Percentiles rank a stretch among this genome's conserved stretches.
phyloP scores from a whole-genome alignment of 2,113 vertebrate species.

The Hippopotamus amphibius region DNA sequence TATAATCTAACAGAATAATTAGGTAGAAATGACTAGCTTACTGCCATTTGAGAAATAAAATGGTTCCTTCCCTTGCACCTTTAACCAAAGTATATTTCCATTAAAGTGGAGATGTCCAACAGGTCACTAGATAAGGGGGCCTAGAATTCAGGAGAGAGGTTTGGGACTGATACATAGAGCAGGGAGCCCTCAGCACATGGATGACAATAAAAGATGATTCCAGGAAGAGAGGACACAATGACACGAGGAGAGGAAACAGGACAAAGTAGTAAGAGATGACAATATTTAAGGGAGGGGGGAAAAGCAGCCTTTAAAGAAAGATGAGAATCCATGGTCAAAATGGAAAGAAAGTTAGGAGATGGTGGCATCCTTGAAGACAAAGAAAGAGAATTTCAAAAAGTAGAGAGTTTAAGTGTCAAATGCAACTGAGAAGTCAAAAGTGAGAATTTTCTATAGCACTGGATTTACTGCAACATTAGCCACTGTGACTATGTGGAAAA shows the following conservation, averaged over 20 bases:
- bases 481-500: neutral
- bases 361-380: neutral
- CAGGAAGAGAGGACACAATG: neutral
- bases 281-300: neutral
- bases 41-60: neutral
- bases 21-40: neutral
- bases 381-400: neutral
- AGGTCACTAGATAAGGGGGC: neutral
- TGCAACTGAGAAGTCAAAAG: neutral
- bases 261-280: neutral
- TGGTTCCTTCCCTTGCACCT: neutral
- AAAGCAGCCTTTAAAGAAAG: neutral
- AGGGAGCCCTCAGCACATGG: neutral
- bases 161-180: neutral
- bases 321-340: neutral
- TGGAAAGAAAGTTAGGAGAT: neutral
- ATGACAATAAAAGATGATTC: neutral
- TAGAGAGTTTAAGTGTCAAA: neutral
- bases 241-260: neutral
- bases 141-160: neutral
- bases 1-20: neutral
- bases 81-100: neutral
- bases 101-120: neutral
- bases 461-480: neutral
- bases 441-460: slow-evolving; percentile 3